phyloP scores from a whole-genome alignment of 2,797 vertebrate genomes.

The Ctenosaura bakeri region DNA sequence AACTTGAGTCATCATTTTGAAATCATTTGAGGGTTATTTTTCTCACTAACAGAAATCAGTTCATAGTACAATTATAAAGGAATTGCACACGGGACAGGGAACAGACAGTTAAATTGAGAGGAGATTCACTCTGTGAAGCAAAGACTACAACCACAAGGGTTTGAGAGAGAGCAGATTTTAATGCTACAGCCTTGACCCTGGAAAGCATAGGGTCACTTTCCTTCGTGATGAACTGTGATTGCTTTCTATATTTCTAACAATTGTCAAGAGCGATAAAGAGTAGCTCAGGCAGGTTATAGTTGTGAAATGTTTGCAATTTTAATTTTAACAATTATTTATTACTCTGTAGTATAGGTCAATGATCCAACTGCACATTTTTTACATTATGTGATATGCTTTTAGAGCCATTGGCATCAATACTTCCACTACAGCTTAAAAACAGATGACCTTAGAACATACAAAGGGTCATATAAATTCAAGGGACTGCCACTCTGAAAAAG shows the following conservation, averaged over 20 bases:
- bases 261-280: slow-evolving; percentile 50
- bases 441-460: not conserved
- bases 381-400: slow-evolving; percentile 39
- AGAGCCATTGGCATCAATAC: slow-evolving; percentile 23
- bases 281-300: slow-evolving; percentile 44
- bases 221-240: slow-evolving; percentile 59
- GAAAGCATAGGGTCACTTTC: slow-evolving; percentile 54
- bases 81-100: not conserved
- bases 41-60: not conserved
- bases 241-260: slow-evolving; percentile 64
- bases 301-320: slow-evolving; percentile 58
- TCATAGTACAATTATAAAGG: not conserved
- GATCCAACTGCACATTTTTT: slow-evolving; percentile 49
- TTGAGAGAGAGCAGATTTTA: slow-evolving; percentile 46
- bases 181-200: slow-evolving; percentile 53
- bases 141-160: slow-evolving; percentile 35
- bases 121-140: slow-evolving; percentile 38
- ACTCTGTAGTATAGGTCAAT: slow-evolving; percentile 50
- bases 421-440: slow-evolving; percentile 28
- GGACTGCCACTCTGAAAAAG: slow-evolving; percentile 22
- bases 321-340: slow-evolving; percentile 63
- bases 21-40: slow-evolving; percentile 39
- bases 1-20: slow-evolving; percentile 15
- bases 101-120: slow-evolving; percentile 38
- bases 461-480: slow-evolving; percentile 11